Base-by-base conservation (phyloP, 2,797 vertebrate genomes). In the Karalla daura region DNA sequence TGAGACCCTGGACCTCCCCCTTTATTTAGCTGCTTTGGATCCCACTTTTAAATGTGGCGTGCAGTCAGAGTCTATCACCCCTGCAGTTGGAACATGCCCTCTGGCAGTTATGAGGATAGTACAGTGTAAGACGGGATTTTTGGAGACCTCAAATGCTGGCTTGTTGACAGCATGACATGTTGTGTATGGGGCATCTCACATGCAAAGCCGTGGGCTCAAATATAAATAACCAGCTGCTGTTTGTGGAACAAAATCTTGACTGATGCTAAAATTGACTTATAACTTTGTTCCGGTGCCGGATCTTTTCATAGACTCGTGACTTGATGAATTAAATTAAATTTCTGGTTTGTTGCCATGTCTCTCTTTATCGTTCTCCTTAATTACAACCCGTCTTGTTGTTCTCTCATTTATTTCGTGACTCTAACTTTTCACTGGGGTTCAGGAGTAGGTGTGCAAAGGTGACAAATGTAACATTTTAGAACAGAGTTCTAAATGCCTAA, bases 61-160 rank as follows among this genome's bases (percentile, higher is more conserved):
- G 35, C 68, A 65, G 28, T 46, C 17, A 4, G 54, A 70, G 78
- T 54, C 68, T 62, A 40, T 41, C 5, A 15, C 49, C 62, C 68
- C 54, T 28, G 59, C 69, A 49, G 73, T 72, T 75, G 82, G 74
- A 71, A 44, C 69, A 46, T 84, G 82, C 71, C 78, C 82, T 66
- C 53, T n/a, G 66, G 81, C 77, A 71, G 75, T 64, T 70, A 80
- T 71, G 70, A 82, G 76, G 83, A 85, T 74, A 76, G 70, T 47
- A 74, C 47, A 14, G 60, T 56, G 80, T 66, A 74, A 74, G 49
- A 49, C 30, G 45, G 76, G 59, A 69, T 66, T 78, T 74, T 75
- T 74, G 71, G 56, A 81, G 58, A 78, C 58, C 61, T 77, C 55
- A 73, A 68, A 70, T 47, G 60, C 62, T 58, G 20, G 52, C 64